Evolutionary conservation across 2,797 vertebrate species (phyloP), one percentile per base, ranked within the genome.

Genomic region (Tangara arthus): DNA sequence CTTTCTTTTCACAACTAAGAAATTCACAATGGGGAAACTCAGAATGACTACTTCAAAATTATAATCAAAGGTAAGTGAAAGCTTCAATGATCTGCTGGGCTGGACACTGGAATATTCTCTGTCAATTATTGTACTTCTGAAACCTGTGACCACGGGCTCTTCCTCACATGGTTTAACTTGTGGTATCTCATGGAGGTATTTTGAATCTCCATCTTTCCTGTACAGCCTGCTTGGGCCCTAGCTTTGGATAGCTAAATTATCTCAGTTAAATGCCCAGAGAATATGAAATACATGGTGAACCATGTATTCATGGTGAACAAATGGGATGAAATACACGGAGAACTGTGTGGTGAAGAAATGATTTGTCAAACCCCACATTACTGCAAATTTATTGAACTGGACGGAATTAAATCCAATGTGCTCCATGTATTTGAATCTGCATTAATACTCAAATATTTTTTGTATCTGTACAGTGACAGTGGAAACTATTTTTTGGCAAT

Each of bases 1-100:
- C 46, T 91, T 39, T 68, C 71, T 91, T 85, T 95, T 64, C 65
- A 80, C 42, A 68, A 41, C 15, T 75, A 66, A 89, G 64, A 78
- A 77, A 96, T 93, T 89, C 79, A 77, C 75, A 87, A 68, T 78
- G 26, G 32, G 24, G 60, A 89, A 28, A 60, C 37, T 73, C 2
- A 3, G 60, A 78, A 56, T 18, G 11, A 91, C 28, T 52, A 12
- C 9, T 76, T 88, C 13, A 69, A 82, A 94, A 71, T 47, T 30
- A 16, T 32, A 50, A n/a, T 75, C 53, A 65, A 44, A 90, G 42
- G 30, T 27, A 72, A 81, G 44, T 34, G 47, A 55, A 64, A 73
- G 24, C 64, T 66, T 73, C 34, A 50, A 0, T 12, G 18, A 82
- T 78, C 42, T 65, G 22, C 42, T 69, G 50, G 39, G 39, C 22